Conservation (phyloP, 2,113 vertebrate species). For the Scortum barcoo region DNA sequence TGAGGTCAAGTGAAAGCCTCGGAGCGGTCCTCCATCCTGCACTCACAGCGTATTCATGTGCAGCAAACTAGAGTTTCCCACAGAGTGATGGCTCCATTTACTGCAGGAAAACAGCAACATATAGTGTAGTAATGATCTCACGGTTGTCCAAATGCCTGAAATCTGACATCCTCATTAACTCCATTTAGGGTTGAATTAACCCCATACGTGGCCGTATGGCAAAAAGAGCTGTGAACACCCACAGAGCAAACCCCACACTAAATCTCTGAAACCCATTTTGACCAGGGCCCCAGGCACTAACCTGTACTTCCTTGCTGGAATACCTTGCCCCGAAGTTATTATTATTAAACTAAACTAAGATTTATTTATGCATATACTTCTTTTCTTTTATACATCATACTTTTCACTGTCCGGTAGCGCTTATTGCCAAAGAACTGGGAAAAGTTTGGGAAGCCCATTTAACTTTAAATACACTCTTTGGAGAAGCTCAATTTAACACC, state of each 20-base stretch:
- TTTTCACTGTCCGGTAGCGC: background rate
- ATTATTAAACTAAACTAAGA: background rate
- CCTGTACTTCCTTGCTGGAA: background rate
- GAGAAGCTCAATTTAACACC: no score
- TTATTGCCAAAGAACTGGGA: background rate
- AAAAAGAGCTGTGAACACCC: background rate
- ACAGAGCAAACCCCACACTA: background rate
- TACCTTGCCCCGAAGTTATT: no score
- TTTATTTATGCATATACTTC: background rate
- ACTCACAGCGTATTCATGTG: slow-evolving; percentile 29
- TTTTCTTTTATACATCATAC: background rate
- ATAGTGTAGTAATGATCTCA: background rate
- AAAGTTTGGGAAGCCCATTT: background rate
- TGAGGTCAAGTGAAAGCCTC: slow-evolving; percentile 44
- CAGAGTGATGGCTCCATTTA: slow-evolving; percentile 9
- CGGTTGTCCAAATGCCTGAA: slow-evolving; percentile 10
- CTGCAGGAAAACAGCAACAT: background rate
- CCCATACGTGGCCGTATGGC: background rate
- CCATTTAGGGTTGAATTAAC: fast-evolving
- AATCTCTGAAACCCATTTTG: background rate
- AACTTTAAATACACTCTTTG: no score
- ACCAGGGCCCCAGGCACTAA: background rate
- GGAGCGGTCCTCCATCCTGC: background rate
- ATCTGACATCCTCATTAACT: slow-evolving; percentile 39
- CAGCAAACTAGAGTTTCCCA: slow-evolving; percentile 17